A percentile compares a stretch with the other conserved stretches of the same genome.
Evolutionary conservation across 2,113 vertebrate genomes (phyloP).

Genomic region (Macrotus californicus): DNA sequence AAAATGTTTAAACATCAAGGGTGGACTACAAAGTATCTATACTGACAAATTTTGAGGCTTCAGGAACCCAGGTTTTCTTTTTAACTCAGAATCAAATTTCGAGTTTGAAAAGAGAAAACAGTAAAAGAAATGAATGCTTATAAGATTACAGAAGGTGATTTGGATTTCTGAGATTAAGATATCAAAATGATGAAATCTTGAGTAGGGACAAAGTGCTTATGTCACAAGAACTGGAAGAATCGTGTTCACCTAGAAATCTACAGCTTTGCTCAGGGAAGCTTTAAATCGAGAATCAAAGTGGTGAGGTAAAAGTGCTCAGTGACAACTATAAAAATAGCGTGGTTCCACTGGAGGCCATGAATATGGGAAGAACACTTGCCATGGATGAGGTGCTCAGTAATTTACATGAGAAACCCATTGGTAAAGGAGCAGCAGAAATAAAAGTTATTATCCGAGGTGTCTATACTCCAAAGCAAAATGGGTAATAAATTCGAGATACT

Average conservation of each 20-base stretch:
- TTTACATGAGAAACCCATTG: not conserved
- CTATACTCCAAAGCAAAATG: not conserved
- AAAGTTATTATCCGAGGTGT: conserved; percentile 7
- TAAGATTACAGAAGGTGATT: not conserved
- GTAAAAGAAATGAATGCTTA: not conserved
- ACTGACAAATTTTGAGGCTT: not conserved
- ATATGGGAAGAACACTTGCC: not conserved
- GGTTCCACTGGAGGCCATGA: not conserved
- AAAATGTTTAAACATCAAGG: not conserved
- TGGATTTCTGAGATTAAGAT: conserved; percentile 17
- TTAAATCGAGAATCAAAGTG: conserved; percentile 2
- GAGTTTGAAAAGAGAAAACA: not conserved
- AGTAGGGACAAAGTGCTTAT: not conserved
- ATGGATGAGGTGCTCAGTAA: not conserved
- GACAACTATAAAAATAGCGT: conserved; percentile 31
- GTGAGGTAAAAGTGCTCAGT: not conserved
- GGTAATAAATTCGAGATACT: not conserved
- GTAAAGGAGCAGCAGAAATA: not conserved
- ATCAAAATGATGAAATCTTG: not conserved
- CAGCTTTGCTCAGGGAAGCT: not conserved
- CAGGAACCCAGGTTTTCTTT: not conserved
- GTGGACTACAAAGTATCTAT: not conserved
- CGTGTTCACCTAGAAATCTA: conserved; percentile 5
- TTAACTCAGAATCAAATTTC: not conserved
- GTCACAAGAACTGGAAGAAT: not conserved